Conservation (phyloP, 2,113 vertebrate species). For the Parus major region DNA sequence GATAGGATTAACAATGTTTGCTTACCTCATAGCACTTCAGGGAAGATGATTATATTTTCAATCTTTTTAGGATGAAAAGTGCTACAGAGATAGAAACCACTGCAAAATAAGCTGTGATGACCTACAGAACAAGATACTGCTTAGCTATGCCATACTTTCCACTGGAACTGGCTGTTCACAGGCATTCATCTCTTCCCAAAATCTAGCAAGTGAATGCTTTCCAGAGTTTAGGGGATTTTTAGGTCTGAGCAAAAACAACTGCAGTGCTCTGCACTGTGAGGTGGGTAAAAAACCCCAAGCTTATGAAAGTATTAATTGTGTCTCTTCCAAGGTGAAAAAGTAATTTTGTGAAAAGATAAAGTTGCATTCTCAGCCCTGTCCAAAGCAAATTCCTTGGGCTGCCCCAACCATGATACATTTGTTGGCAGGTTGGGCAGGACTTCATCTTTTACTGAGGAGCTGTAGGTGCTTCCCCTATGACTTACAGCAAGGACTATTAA, state of each 20-base stretch:
- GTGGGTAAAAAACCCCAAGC: accelerated
- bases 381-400: neutral
- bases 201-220: neutral
- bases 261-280: accelerated
- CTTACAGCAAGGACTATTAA: neutral
- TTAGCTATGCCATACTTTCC: neutral
- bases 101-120: neutral
- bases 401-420: too few species aligned
- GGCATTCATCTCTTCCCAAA: neutral
- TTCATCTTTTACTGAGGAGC: neutral
- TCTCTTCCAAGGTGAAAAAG: neutral
- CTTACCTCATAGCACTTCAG: neutral
- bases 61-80: neutral
- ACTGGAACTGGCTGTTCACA: neutral
- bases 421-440: neutral
- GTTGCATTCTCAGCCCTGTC: neutral
- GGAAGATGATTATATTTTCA: neutral
- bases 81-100: neutral
- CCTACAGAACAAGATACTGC: neutral
- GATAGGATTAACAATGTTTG: neutral
- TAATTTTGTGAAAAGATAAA: neutral
- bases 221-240: neutral
- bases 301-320: neutral
- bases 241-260: neutral
- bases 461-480: neutral